Evolutionary conservation across 2,888 invertebrate species (phyloP).

Genomic region (Biston stratarius): DNA sequence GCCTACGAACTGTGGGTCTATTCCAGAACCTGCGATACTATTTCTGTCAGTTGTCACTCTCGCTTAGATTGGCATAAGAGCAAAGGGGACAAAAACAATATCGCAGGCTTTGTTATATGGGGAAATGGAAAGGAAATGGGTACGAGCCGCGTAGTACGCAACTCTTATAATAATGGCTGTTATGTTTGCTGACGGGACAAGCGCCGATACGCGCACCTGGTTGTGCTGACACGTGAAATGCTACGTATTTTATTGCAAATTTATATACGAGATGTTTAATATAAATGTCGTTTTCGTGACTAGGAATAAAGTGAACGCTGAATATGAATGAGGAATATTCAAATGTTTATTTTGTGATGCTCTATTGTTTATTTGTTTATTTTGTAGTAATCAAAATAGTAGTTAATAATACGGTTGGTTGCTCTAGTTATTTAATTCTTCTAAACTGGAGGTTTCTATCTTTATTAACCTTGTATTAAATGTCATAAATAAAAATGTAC

Average conservation of each 20-base stretch:
- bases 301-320: slow-evolving; percentile 41
- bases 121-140: neutral
- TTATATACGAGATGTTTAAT: slow-evolving; percentile 62
- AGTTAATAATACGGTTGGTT: no score
- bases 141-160: slow-evolving; percentile 33
- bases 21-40: neutral
- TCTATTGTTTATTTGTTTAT: slow-evolving; percentile 11
- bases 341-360: slow-evolving; percentile 12
- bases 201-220: slow-evolving; percentile 75
- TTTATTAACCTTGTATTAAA: no score
- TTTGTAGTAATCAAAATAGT: neutral
- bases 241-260: slow-evolving; percentile 61
- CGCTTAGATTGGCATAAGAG: no score
- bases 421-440: neutral
- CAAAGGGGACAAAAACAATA: no score
- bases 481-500: no score
- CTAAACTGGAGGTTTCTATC: no score
- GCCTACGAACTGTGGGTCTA: slow-evolving; percentile 26
- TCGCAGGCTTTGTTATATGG: no score
- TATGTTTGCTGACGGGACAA: slow-evolving; percentile 75
- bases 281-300: slow-evolving; percentile 57
- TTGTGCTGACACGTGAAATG: slow-evolving; percentile 65
- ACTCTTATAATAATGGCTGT: slow-evolving; percentile 66
- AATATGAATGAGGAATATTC: slow-evolving; percentile 16
- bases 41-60: neutral